These are phyloP conservation scores for Empis stercorea DNA, from an alignment of 2,888 invertebrate species.

Conservation along the genomic window DNA sequence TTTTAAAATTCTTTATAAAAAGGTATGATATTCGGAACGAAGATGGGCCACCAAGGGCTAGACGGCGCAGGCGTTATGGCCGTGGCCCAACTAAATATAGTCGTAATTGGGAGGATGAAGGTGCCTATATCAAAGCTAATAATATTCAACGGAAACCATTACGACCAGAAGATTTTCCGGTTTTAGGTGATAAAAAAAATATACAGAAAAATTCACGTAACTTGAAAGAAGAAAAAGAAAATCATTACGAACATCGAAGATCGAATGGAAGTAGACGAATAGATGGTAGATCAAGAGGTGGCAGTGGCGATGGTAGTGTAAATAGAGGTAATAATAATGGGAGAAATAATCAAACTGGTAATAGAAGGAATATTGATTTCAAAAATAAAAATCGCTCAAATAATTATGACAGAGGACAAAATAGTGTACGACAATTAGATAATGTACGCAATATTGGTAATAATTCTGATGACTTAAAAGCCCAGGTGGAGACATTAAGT, in stretches of 20 bases:
- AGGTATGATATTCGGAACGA: slow-evolving; percentile 85
- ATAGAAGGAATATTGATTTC: slow-evolving; percentile 31
- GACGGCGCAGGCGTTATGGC: slow-evolving; percentile 74
- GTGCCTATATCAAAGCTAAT: slow-evolving; percentile 59
- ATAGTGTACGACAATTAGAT: slow-evolving; percentile 4
- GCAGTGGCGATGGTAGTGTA: slow-evolving; percentile 13
- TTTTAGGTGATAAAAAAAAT: slow-evolving; percentile 30
- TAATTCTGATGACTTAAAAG: slow-evolving; percentile 4
- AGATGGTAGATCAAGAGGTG: slow-evolving; percentile 3
- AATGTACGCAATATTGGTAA: slow-evolving; percentile 6
- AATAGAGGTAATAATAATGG: slow-evolving; percentile 12
- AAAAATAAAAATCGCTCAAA: slow-evolving; percentile 24
- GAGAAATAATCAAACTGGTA: slow-evolving; percentile 10
- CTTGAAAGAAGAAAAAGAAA: slow-evolving; percentile 32
- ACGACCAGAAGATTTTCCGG: slow-evolving; percentile 45
- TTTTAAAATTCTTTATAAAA: neutral
- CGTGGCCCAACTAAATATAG: slow-evolving; percentile 88
- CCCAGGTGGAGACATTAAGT: slow-evolving; percentile 13
- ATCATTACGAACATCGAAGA: slow-evolving; percentile 22
- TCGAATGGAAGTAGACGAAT: slow-evolving; percentile 3
- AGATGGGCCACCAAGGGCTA: slow-evolving; percentile 77
- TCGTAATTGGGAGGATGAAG: slow-evolving; percentile 86
- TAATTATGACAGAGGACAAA: neutral
- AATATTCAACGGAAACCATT: slow-evolving; percentile 32
- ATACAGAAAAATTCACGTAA: slow-evolving; percentile 15